Percentiles rank a stretch among this genome's conserved stretches.
phyloP scores from a whole-genome alignment of 2,797 vertebrate genomes.

The Hoplostethus atlanticus region DNA sequence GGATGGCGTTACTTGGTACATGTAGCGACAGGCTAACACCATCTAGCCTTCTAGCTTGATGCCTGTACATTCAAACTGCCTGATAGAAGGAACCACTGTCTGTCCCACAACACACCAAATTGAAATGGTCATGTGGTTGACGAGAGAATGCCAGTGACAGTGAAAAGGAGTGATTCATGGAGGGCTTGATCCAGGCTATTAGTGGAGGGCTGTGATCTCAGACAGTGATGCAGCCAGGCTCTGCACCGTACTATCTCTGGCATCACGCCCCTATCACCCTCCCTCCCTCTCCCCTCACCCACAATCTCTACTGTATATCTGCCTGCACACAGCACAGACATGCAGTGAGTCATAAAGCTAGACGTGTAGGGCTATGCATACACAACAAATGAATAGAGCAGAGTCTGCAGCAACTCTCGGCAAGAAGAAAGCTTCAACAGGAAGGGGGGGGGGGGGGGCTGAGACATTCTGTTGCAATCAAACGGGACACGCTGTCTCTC shows the following conservation, averaged over 20 bases:
- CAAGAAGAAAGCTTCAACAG: slow-evolving; percentile 38
- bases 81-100: slow-evolving; percentile 19
- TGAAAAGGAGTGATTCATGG: slow-evolving; percentile 64
- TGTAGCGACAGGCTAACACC: slow-evolving; percentile 4
- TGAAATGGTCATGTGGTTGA: slow-evolving; percentile 51
- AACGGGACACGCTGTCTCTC: slow-evolving; percentile 32
- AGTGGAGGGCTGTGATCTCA: slow-evolving; percentile 72
- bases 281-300: slow-evolving; percentile 41
- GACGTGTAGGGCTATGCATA: slow-evolving; percentile 33
- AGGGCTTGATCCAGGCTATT: slow-evolving; percentile 60
- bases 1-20: neutral
- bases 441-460: slow-evolving; percentile 28
- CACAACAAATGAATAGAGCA: slow-evolving; percentile 30
- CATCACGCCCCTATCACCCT: slow-evolving; percentile 52
- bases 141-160: slow-evolving; percentile 47
- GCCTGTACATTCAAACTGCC: neutral
- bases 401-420: slow-evolving; percentile 27
- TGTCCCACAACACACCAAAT: slow-evolving; percentile 32
- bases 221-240: slow-evolving; percentile 71
- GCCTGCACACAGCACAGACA: slow-evolving; percentile 45
- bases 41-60: slow-evolving; percentile 13
- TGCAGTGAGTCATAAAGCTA: slow-evolving; percentile 61
- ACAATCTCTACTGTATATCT: slow-evolving; percentile 70
- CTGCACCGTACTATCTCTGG: slow-evolving; percentile 59
- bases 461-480: slow-evolving; percentile 27